Evolutionary conservation across 2,797 vertebrate genomes (phyloP).

Genomic region (Liasis olivaceus): DNA sequence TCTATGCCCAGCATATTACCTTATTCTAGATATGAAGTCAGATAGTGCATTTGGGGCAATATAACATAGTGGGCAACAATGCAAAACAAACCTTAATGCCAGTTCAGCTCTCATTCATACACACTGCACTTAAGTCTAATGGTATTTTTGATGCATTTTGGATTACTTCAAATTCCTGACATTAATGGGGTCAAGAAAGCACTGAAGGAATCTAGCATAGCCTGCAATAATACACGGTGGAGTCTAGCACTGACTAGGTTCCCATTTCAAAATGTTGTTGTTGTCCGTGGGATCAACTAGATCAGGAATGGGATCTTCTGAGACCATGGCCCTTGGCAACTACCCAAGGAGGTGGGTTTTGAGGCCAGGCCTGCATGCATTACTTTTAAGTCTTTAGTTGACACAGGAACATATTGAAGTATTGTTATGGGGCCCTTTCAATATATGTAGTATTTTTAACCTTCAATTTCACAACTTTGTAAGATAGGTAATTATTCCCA

Average conservation of each 20-base stretch:
- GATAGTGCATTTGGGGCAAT: not conserved
- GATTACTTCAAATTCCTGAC: not conserved
- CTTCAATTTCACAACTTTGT: not conserved
- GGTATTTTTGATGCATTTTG: not conserved
- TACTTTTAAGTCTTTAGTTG: constrained; percentile 34
- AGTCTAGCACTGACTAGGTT: not conserved
- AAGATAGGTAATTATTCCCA: not conserved
- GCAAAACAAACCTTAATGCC: not conserved
- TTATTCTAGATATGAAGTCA: not conserved
- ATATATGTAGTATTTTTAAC: not conserved
- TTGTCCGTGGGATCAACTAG: no score
- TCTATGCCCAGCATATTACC: not conserved
- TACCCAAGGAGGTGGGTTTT: no score
- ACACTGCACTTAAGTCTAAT: not conserved
- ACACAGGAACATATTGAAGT: constrained; percentile 27
- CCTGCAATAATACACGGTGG: not conserved
- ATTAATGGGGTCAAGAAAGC: not conserved
- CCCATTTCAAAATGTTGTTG: not conserved
- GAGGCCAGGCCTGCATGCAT: not conserved
- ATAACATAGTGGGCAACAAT: not conserved
- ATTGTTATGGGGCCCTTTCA: not conserved
- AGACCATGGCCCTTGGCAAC: no score
- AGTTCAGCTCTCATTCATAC: not conserved
- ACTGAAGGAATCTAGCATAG: not conserved
- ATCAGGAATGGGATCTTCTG: no score